These are phyloP conservation scores for Drosophila vallismaia DNA, from an alignment of 2,888 invertebrate genomes.

Conservation along the genomic window DNA sequence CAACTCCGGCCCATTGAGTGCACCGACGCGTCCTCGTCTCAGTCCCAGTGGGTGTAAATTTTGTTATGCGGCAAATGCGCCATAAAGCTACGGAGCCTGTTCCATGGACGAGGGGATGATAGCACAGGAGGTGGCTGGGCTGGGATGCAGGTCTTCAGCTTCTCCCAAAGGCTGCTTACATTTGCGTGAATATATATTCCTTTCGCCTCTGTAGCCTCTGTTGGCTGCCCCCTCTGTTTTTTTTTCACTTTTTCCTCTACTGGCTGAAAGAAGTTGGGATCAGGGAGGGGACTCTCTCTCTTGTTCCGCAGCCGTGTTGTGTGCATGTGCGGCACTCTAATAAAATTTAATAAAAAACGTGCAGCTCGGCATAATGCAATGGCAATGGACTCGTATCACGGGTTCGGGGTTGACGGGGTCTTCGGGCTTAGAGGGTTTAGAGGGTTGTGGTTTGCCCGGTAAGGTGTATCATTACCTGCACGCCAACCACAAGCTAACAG, in stretches of 20 bases:
- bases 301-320: slow-evolving; percentile 10
- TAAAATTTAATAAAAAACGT: slow-evolving; percentile 78
- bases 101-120: slow-evolving; percentile 3
- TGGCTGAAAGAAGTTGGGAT: neutral
- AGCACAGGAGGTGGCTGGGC: neutral
- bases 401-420: slow-evolving; percentile 17
- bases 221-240: slow-evolving; percentile 7
- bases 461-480: slow-evolving; percentile 49
- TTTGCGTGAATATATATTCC: slow-evolving; percentile 46
- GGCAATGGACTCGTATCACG: slow-evolving; percentile 47
- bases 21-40: slow-evolving; percentile 33
- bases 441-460: slow-evolving; percentile 9
- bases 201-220: slow-evolving; percentile 12
- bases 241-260: slow-evolving; percentile 7
- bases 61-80: slow-evolving; percentile 75
- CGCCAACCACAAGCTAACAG: slow-evolving; percentile 50
- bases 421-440: neutral
- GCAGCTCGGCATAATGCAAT: slow-evolving; percentile 72
- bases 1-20: slow-evolving; percentile 39
- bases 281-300: neutral
- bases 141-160: slow-evolving; percentile 27
- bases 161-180: slow-evolving; percentile 50
- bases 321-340: slow-evolving; percentile 74
- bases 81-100: slow-evolving; percentile 65
- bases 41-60: slow-evolving; percentile 71